Evolutionary conservation across 1,140 invertebrate species (phyloP), one percentile per base, ranked within the genome.

Genomic region (Hycleus phaleratus): DNA sequence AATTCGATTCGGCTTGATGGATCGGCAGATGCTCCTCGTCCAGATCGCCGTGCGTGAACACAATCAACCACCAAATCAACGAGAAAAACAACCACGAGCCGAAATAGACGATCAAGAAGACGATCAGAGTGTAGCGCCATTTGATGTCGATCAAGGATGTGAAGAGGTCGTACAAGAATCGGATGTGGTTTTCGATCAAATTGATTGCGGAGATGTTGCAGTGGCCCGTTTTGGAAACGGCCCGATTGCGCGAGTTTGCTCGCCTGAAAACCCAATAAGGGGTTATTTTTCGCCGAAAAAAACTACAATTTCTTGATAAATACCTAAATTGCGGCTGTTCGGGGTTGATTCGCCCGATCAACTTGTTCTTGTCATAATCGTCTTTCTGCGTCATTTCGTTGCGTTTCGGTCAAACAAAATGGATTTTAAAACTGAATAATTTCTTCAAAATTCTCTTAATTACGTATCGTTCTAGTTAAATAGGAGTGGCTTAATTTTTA

Each of bases 51-150:
- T 97, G 93, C 2, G 88, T 88, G 73, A 88, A 91, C 5, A 87
- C 80, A 59, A 97, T 91, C 9, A 95, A 71, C 85, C 89, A 98
- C 9, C 11, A 42, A 4, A 42, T n/a, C 11, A 42, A 10, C 9
- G 40, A 10, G 40, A 42, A 42, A 42, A 42, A n/a, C 9, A 42
- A 42, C 40, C 40, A 42, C 3, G 5, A 42, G 0, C 95, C 72
- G 32, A 97, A 81, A 69, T 98, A 97, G 44, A 90, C 91, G 64
- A 96, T 78, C 0, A 91, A 88, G 71, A 98, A 97, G 45, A 93
- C 88, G 26, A 97, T 77, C 18, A 98, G 75, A 1, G 94, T 97
- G 90, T 94, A 98, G n/a, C 94, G 83, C 69, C 96, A 98, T 75
- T 96, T 90, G 5, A 86, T 86, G 68, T 95, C 91, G 12, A 93